Evolutionary conservation across 2,797 vertebrate species (phyloP), one percentile per base, ranked within the genome.

Genomic region (Gobio occitaniae): DNA sequence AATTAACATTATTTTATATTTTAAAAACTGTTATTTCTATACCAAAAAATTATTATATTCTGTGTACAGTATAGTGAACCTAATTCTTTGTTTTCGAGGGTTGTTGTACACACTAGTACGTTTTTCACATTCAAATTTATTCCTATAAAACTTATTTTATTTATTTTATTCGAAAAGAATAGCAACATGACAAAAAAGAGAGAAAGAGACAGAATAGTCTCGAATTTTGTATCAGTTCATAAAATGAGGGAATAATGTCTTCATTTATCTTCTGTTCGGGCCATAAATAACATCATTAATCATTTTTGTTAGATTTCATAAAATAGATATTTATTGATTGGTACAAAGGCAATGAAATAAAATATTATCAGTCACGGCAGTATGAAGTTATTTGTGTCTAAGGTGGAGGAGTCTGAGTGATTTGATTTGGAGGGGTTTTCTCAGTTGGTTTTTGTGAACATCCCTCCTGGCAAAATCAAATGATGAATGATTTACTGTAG

Each of bases 271-370:
- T 86, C 66, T 44, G 50, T 80, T 80, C 84, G 19, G 48, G 15
- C 47, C 17, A 19, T 47, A 84, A 74, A 79, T 82, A 83, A 80
- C 75, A 80, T 38, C 81, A 79, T 86, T 80, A 56, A 86, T 86
- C 81, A 82, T 84, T 79, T 86, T 80, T 71, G 76, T 63, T 78
- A 72, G 56, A 74, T 79, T 72, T 32, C 41, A 74, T 78, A 78
- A 78, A 65, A 72, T 36, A 47, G 80, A 83, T 86, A 78, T 83
- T 54, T 80, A 86, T 86, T 86, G 86, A 83, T 80, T 86, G 86
- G 68, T 56, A 61, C 44, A 74, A 54, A 56, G 68, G 36, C 81
- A 84, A 80, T 70, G 56, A 77, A 86, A 86, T 77, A 81, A 86
- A 86, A 69, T 70, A 82, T 77, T 63, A 82, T 82, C 84, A 59